Evolutionary conservation across 2,888 invertebrate species (phyloP).

Genomic region (Pristionchus entomophagus): DNA sequence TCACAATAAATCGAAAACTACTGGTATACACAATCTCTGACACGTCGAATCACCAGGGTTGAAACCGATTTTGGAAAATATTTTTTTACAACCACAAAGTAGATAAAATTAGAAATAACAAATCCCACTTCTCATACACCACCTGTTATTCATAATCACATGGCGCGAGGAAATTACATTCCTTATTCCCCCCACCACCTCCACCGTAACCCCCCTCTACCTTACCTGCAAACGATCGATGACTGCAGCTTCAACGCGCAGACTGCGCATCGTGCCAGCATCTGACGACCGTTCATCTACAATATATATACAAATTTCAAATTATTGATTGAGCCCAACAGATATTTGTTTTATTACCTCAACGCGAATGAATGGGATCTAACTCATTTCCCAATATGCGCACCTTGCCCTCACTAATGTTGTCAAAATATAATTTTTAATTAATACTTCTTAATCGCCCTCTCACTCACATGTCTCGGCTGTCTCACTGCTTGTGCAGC

Average conservation of each 20-base stretch:
- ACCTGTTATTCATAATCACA: too few species aligned
- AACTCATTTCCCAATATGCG: too few species aligned
- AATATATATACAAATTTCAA: neutral
- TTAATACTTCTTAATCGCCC: neutral
- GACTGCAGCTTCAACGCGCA: conserved; percentile 54
- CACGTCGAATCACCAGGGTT: too few species aligned
- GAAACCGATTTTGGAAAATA: too few species aligned
- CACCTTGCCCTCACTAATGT: too few species aligned
- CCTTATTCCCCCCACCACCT: neutral
- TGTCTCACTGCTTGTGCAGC: conserved; percentile 36
- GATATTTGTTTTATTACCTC: neutral
- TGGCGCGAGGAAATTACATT: too few species aligned
- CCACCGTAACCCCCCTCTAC: neutral
- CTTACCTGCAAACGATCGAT: conserved; percentile 54
- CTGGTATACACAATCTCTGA: too few species aligned
- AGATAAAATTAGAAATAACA: too few species aligned
- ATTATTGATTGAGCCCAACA: neutral
- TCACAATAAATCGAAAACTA: too few species aligned
- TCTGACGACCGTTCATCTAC: neutral
- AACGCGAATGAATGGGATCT: too few species aligned
- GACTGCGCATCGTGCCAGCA: conserved; percentile 50
- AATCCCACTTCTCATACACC: too few species aligned
- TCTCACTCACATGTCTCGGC: conserved; percentile 38
- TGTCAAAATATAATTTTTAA: neutral
- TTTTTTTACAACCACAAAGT: too few species aligned